Evolutionary conservation across 2,888 invertebrate species (phyloP), one percentile per base, ranked within the genome.

Genomic region (Lepidonotus clava): DNA sequence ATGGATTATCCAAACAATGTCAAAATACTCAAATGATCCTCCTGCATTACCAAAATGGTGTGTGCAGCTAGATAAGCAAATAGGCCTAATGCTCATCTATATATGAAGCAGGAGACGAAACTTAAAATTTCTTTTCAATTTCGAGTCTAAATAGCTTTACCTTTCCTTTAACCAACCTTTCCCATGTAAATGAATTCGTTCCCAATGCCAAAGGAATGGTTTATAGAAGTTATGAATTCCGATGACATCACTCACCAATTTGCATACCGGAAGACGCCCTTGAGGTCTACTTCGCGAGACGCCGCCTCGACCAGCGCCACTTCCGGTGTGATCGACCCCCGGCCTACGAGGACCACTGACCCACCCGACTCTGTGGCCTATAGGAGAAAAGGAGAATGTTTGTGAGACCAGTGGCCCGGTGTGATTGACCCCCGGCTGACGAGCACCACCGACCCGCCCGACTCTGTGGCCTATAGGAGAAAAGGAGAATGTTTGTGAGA

Each of bases 191-290:
- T 51, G 51, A 21, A 51, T 51, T 51, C 21, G 51, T 11, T 51
- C 14, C 51, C 11, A 51, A 51, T 14, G 51, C 51, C 21, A 14
- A 51, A 51, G 11, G 11, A 14, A 51, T 11, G 21, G 11, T 51
- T 21, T 21, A 51, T 51, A 51, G 51, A 14, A 51, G 11, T 51
- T 18, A 8, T n/a, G n/a, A n/a, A n/a, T n/a, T n/a, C n/a, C n/a
- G n/a, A n/a, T n/a, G n/a, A n/a, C n/a, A n/a, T 6, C 28, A 85
- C 87, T 38, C 56, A 87, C 87, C 87, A 87, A 61, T 87, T 87
- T n/a, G 87, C 87, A 53, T 87, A 87, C 83, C 87, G 24, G 85
- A 87, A 87, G 38, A 87, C 83, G 28, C 87, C 87, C 66, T 84
- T 87, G 53, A 87, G 83, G 38, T 87, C 87, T 36, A 87, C 83